Base-by-base conservation (phyloP, 2,113 vertebrate species). In the Hydrolagus affinis region DNA sequence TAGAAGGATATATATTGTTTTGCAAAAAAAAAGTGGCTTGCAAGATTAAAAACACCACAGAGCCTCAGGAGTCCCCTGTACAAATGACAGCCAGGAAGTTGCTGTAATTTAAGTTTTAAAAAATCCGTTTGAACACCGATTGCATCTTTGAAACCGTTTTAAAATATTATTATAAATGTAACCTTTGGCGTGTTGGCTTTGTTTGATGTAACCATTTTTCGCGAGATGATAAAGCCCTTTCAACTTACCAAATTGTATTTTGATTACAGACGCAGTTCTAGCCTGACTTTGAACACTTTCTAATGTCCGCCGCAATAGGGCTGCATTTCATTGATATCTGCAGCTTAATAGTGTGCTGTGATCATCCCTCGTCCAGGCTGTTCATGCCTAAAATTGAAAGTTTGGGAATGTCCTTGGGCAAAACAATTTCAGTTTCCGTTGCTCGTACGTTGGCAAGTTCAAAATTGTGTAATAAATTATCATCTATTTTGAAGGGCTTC, bases 311-410 rank as follows among this genome's bases (percentile, higher is more conserved):
- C 60, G 57, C 57, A 60, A 10, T 78, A 12, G 59, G 4, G 56
- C 30, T 60, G 4, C 21, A 25, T 60, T 25, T 60, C 75, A 23
- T 11, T 78, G 75, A 78, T 78, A 60, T 14, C 21, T 78, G 75
- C 56, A 60, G 75, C 25, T 78, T 60, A 78, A 78, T 78, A 23
- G 32, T 9, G 1, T 21, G 75, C 75, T 60, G 56, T 25, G 57
- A 78, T 60, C 25, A 60, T 60, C 10, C 57, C 57, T 15, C 57
- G 12, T 60, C 75, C 56, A 77, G 23, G 11, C 56, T 10, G 56
- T 23, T 78, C 56, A 78, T 78, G 75, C 21, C 57, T 78, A 78
- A 78, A 78, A 78, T 78, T 60, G 57, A 21, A 78, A 78, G 75
- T n/a, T 78, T 44, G n/a, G n/a, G 44, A 60, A 60, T 25, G 25